A percentile compares a stretch with the other conserved stretches of the same genome.
phyloP scores from a whole-genome alignment of 2,113 vertebrate genomes.

The Arizona elegans region DNA sequence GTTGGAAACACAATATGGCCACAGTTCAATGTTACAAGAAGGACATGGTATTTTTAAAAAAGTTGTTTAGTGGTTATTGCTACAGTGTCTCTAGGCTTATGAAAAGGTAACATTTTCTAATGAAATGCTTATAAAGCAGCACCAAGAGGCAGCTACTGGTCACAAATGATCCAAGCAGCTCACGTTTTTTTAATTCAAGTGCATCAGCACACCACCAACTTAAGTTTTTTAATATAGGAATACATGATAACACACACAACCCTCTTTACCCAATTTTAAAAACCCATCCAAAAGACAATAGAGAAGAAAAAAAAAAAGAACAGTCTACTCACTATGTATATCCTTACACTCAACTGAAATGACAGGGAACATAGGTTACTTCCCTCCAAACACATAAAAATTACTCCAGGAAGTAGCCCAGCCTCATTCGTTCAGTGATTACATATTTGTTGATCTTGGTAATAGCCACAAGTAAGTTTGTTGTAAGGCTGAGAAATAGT shows the following conservation, averaged over 20 bases:
- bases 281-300: background rate
- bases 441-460: slow-evolving; percentile 19
- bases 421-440: slow-evolving; percentile 7
- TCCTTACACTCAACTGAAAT: background rate
- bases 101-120: background rate
- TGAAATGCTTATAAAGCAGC: slow-evolving; percentile 51
- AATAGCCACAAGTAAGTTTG: slow-evolving; percentile 36
- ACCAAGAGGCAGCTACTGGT: slow-evolving; percentile 41
- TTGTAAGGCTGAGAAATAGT: background rate
- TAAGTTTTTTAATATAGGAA: slow-evolving; percentile 25
- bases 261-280: background rate
- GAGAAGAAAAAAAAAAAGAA: background rate
- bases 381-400: slow-evolving; percentile 43
- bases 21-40: slow-evolving; percentile 25
- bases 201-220: slow-evolving; percentile 13
- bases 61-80: slow-evolving; percentile 38
- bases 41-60: background rate
- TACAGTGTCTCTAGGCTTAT: slow-evolving; percentile 20
- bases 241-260: background rate
- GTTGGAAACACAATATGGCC: background rate
- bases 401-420: slow-evolving; percentile 28
- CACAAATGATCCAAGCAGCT: slow-evolving; percentile 25
- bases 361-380: background rate
- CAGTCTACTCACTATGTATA: background rate
- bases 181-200: slow-evolving; percentile 15